Base-by-base conservation (phyloP, 92 coral and sea anemone species). In the Parazoanthus atlanticus region DNA sequence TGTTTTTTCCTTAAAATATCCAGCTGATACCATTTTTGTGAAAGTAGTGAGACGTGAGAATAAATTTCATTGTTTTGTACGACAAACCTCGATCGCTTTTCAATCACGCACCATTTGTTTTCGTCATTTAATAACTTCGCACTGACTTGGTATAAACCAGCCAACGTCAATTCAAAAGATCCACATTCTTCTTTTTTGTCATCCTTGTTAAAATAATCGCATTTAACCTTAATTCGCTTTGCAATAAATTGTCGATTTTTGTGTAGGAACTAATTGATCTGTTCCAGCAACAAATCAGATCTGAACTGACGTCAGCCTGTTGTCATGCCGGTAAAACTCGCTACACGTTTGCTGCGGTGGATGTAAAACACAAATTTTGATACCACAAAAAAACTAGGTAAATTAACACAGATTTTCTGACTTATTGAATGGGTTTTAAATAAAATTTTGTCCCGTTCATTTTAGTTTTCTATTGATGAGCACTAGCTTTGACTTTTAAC, bases 111-210 rank as follows among this genome's bases (percentile, higher is more conserved):
- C 73, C 73, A 66, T 66, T 66, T 66, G 73, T 66, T 66, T 66
- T 66, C 73, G 73, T 66, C 73, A 66, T 66, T 66, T 66, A 66
- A 66, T 25, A 66, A 66, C 73, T 66, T 66, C 73, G 30, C 73
- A 25, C 73, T 66, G 73, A 25, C 73, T 66, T 66, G 25, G 73
- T 66, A 31, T 25, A 66, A 66, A 66, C 31, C 73, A 66, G 73
- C 73, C 15, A 11, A 66, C 73, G 23, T 31, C 73, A 66, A 66
- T 1, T 66, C 31, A 31, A 25, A 66, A 66, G 73, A 66, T 31
- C 73, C 73, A 66, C 73, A 66, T 66, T 25, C 73, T 65, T 66
- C 73, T 66, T 66, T 31, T 25, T 66, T 66, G 73, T 66, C 73
- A 66, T 66, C 73, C 73, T 26, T 66, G 73, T 36, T 66, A 25